Base-by-base conservation (phyloP, 2,797 vertebrate genomes). In the Syngnathus rostellatus region DNA sequence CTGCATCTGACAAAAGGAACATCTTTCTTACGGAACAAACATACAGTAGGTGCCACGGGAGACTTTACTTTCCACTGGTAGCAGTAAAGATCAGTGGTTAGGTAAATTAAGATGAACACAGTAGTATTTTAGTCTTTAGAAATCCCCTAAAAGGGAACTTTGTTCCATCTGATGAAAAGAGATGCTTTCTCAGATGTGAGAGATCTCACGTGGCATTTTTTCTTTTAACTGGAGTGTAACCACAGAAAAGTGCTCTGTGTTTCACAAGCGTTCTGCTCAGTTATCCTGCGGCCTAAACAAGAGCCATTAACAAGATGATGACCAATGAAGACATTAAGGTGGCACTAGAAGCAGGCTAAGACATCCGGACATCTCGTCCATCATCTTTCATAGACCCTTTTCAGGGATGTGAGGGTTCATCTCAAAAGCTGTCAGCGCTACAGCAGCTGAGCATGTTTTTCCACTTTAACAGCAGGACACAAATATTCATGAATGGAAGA, bases 391-490 rank as follows among this genome's bases (percentile, higher is more conserved):
- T 1, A 58, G 62, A 57, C 65, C 48, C 72, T 80, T 66, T 65
- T 45, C 25, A 59, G 68, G 63, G 72, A 82, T 79, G 76, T 67
- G 65, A 66, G 67, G 77, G 74, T 71, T 77, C 61, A 45, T 66
- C 72, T 75, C 65, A 64, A 68, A 82, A 72, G 77, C 80, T 71
- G 86, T 87, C 80, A 81, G 73, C 46, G 14, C 64, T 40, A 79
- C 74, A 81, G 78, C 78, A 81, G 77, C 84, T 78, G 78, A 86
- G 79, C 77, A 75, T 74, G 77, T 79, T 86, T 81, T 82, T 62
- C 73, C 73, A 75, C 68, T 63, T 62, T 65, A 69, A 65, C 79
- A 75, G 78, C 51, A 67, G 79, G 65, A 38, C 66, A 76, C 74
- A 78, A 77, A 86, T 84, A 86, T 86, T 87, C 83, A 85, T 71